Percentiles rank a stretch among this genome's conserved stretches.
Conservation (phyloP, 2,113 vertebrate species). For the Dasyprocta punctata region DNA sequence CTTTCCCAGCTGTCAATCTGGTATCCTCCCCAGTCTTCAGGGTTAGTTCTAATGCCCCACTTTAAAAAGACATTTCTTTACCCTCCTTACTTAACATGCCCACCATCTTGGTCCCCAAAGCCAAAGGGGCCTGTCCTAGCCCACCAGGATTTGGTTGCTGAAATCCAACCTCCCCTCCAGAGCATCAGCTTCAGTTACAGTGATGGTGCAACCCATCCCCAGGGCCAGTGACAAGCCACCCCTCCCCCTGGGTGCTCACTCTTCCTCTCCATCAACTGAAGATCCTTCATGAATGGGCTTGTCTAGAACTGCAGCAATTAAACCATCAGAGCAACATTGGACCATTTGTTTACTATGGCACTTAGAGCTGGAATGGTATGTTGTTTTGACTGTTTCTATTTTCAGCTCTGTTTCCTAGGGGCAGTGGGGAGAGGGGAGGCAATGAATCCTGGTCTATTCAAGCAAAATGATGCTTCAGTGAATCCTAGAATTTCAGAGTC, state of each 20-base stretch:
- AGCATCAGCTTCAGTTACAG: not conserved
- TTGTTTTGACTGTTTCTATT: conserved; percentile 79
- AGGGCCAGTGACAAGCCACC: not conserved
- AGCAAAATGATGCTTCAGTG: conserved; percentile 59
- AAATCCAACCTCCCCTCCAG: not conserved
- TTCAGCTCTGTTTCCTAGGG: conserved; percentile 71
- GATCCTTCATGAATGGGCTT: conserved; percentile 69
- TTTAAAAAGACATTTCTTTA: not conserved
- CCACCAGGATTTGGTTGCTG: not conserved
- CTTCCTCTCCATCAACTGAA: not conserved
- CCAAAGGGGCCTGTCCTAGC: not conserved
- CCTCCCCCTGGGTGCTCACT: not conserved
- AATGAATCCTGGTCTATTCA: conserved; percentile 73
- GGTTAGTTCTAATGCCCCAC: not conserved
- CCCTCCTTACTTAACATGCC: not conserved
- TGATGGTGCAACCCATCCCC: not conserved
- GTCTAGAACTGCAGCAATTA: conserved; percentile 65
- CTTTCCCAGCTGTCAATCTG: not conserved
- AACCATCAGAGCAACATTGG: conserved; percentile 46
- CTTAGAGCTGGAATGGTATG: conserved; percentile 69
- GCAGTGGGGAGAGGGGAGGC: conserved; percentile 59
- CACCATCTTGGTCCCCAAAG: not conserved
- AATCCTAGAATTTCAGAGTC: conserved; percentile 64
- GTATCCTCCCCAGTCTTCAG: not conserved
- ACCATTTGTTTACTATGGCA: conserved; percentile 78